These are phyloP conservation scores for Cyclopterus lumpus DNA, from an alignment of 2,797 vertebrate species.

Conservation along the genomic window DNA sequence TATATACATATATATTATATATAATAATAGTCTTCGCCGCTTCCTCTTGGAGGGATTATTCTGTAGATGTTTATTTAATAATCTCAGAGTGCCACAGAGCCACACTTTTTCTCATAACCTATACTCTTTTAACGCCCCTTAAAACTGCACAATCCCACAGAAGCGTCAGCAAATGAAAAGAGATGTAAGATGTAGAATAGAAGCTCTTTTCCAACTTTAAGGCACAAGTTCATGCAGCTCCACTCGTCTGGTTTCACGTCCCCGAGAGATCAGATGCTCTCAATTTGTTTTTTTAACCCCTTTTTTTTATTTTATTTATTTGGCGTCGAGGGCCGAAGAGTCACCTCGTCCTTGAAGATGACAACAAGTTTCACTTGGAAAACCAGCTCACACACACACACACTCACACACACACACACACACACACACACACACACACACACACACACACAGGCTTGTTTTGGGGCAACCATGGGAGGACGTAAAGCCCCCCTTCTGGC, in stretches of 20 bases:
- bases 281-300: constrained; percentile 34
- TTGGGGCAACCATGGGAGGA: constrained; percentile 49
- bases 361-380: constrained; percentile 70
- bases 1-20: too few relatives aligned
- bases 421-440: not conserved
- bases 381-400: constrained; percentile 58
- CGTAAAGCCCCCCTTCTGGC: too few relatives aligned
- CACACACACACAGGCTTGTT: constrained; percentile 25
- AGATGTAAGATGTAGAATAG: too few relatives aligned
- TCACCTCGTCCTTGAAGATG: constrained; percentile 76
- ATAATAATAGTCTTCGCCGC: not conserved
- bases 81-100: too few relatives aligned
- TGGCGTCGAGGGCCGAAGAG: constrained; percentile 50
- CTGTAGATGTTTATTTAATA: not conserved
- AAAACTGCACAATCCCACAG: not conserved
- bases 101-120: not conserved
- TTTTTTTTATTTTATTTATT: constrained; percentile 32
- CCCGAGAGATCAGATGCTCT: constrained; percentile 69
- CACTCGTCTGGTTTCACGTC: constrained; percentile 64
- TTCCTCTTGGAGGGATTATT: not conserved
- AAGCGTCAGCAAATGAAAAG: too few relatives aligned
- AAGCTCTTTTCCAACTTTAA: not conserved
- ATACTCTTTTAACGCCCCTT: not conserved
- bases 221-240: too few relatives aligned
- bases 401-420: constrained; percentile 12